Conservation (phyloP, 2,888 invertebrate genomes). For the Archaeoteleia sp. region DNA sequence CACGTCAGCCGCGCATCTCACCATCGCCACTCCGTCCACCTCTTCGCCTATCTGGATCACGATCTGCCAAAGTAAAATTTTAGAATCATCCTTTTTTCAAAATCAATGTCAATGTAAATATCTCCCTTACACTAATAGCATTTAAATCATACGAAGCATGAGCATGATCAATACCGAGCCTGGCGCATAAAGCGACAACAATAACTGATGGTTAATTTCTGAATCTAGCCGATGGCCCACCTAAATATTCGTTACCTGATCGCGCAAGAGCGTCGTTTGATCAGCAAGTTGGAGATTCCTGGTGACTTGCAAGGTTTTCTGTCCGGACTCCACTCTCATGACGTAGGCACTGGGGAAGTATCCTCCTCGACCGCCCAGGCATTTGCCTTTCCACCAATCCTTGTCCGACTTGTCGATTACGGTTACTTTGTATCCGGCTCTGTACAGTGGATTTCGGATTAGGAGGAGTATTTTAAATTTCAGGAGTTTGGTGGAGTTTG, state of each 20-base stretch:
- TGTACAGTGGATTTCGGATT: conserved; percentile 41
- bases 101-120: not conserved
- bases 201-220: too few relatives aligned
- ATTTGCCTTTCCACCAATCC: conserved; percentile 98
- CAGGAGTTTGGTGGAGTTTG: too few relatives aligned
- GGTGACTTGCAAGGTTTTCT: conserved; percentile 92
- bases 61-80: conserved; percentile 85
- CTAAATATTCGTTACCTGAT: conserved; percentile 62
- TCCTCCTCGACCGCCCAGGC: conserved; percentile 89
- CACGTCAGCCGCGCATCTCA: conserved; percentile 93
- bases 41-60: conserved; percentile 95
- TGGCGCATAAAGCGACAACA: too few relatives aligned
- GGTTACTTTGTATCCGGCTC: conserved; percentile 81
- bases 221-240: too few relatives aligned
- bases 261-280: conserved; percentile 68
- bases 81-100: not conserved
- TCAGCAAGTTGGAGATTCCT: conserved; percentile 91
- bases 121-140: too few relatives aligned
- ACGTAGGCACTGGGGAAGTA: conserved; percentile 97
- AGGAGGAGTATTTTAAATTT: too few relatives aligned
- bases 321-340: conserved; percentile 91
- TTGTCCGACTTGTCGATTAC: conserved; percentile 96
- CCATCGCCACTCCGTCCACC: conserved; percentile 94
- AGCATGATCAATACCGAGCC: too few relatives aligned
- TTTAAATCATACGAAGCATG: too few relatives aligned